Conservation (phyloP, 2,797 vertebrate genomes). For the Tadarida brasiliensis region DNA sequence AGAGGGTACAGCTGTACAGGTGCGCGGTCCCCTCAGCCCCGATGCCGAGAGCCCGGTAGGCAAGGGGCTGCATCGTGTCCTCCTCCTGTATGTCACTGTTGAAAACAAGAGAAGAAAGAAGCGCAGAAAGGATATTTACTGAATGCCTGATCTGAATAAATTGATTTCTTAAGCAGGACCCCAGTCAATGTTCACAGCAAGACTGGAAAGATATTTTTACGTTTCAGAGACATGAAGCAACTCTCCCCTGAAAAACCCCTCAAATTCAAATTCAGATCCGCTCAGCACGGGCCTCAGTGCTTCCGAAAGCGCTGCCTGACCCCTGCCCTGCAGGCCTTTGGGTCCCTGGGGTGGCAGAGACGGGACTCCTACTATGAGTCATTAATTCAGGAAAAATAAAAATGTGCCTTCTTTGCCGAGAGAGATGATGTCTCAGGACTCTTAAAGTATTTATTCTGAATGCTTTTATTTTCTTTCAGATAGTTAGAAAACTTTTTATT, state of each 20-base stretch:
- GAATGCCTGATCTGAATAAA: not conserved
- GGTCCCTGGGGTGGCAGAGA: not conserved
- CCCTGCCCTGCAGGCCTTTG: not conserved
- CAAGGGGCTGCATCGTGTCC: not conserved
- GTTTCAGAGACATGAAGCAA: conserved; percentile 19
- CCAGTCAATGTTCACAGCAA: not conserved
- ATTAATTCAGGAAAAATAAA: not conserved
- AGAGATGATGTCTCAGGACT: not conserved
- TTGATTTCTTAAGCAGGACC: not conserved
- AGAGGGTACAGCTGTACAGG: not conserved
- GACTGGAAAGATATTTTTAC: not conserved
- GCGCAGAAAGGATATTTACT: not conserved
- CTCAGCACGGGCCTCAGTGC: not conserved
- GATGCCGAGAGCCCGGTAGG: not conserved
- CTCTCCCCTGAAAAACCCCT: not conserved
- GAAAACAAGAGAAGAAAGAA: conserved; percentile 2
- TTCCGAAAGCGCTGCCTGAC: not conserved
- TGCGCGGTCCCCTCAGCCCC: not conserved
- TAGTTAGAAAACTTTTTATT: not conserved
- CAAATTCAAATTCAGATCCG: not conserved
- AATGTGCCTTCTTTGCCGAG: not conserved
- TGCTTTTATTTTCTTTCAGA: not conserved
- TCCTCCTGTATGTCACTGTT: not conserved
- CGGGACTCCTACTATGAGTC: not conserved
- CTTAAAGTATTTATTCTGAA: not conserved